Evolutionary conservation across 2,888 invertebrate species (phyloP).

Genomic region (Brachylomia viminalis): DNA sequence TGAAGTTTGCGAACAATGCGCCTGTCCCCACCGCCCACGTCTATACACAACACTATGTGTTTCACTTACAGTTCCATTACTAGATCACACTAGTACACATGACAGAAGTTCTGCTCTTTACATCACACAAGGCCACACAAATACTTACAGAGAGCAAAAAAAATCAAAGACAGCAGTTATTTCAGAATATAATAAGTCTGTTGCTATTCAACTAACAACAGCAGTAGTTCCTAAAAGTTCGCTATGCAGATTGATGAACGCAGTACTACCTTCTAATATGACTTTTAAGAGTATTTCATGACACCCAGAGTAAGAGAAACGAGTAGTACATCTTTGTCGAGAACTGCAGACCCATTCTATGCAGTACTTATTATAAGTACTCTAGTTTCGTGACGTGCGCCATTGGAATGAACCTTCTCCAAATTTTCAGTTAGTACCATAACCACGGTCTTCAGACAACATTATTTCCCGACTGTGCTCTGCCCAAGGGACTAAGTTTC

Average conservation of each 20-base stretch:
- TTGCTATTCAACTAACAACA: neutral
- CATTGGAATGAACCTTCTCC: neutral
- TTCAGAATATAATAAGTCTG: neutral
- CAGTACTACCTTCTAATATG: neutral
- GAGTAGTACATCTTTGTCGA: neutral
- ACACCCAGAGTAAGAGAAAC: neutral
- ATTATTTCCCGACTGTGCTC: constrained; percentile 4
- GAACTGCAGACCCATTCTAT: neutral
- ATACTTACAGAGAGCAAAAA: neutral
- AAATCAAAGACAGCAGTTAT: neutral
- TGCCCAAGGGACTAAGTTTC: constrained; percentile 32
- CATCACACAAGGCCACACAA: neutral
- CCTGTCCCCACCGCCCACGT: constrained; percentile 15
- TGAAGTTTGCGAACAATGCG: constrained; percentile 37
- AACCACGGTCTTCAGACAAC: constrained; percentile 19
- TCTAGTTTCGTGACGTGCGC: neutral
- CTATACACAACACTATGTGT: constrained; percentile 14
- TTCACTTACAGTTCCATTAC: constrained; percentile 43
- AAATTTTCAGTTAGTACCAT: neutral
- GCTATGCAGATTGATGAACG: neutral
- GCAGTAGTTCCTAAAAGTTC: neutral
- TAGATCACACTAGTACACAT: neutral
- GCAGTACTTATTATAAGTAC: neutral
- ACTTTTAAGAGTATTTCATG: neutral
- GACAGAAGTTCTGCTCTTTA: constrained; percentile 21